These are phyloP conservation scores for Colossoma macropomum DNA, from an alignment of 2,113 vertebrate species.

Conservation along the genomic window DNA sequence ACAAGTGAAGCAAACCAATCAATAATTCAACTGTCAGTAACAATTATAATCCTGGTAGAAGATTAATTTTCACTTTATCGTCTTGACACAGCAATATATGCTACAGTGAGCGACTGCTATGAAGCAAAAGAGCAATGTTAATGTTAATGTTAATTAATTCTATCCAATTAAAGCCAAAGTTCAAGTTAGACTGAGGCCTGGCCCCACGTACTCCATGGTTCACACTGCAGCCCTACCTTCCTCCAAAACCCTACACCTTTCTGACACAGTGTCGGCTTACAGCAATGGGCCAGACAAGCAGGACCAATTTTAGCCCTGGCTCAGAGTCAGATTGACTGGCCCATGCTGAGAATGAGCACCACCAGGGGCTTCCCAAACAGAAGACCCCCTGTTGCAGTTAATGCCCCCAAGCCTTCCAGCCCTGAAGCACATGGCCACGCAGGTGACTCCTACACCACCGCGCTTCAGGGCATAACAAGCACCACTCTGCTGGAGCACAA, in stretches of 20 bases:
- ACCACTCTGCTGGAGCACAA: constrained; percentile 19
- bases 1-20: no score
- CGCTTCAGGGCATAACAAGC: constrained; percentile 4
- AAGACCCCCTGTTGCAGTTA: constrained; percentile 42
- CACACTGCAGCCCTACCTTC: background rate
- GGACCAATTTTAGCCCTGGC: constrained; percentile 53
- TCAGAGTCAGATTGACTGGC: constrained; percentile 46
- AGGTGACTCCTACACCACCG: constrained; percentile 40
- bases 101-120: no score
- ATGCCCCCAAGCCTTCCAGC: constrained; percentile 31
- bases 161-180: background rate
- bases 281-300: constrained; percentile 45
- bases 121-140: no score
- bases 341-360: constrained; percentile 25
- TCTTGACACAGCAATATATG: no score
- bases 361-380: constrained; percentile 62
- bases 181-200: background rate
- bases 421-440: constrained; percentile 18
- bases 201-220: background rate
- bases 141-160: background rate
- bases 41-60: no score
- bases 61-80: no score
- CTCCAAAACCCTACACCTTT: background rate
- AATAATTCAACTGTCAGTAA: no score
- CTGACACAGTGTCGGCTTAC: constrained; percentile 49